Conservation (phyloP, 2,797 vertebrate species). For the Zalophus californianus region DNA sequence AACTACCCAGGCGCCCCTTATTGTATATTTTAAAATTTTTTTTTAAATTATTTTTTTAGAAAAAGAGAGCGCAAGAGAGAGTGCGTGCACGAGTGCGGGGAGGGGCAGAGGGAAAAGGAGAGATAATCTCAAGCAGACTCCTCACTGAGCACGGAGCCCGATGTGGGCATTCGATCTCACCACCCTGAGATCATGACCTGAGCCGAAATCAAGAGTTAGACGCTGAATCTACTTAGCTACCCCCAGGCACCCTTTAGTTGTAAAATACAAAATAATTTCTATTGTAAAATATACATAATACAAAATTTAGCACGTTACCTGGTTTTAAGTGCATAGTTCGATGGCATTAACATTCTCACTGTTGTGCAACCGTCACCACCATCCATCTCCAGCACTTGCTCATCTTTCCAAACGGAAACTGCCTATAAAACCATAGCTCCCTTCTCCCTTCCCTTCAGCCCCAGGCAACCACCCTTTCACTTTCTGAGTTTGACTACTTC, state of each 20-base stretch:
- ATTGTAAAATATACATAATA: background rate
- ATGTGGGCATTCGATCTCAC: background rate
- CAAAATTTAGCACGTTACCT: background rate
- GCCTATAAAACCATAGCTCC: background rate
- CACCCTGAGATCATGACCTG: background rate
- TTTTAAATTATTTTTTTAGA: background rate
- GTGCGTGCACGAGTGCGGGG: background rate
- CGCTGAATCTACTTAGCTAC: background rate
- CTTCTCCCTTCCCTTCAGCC: rapidly evolving
- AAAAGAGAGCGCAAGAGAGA: background rate
- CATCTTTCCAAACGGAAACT: background rate
- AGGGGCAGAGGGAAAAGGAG: background rate
- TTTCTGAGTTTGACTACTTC: background rate
- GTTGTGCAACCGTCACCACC: rapidly evolving
- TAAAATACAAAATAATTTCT: background rate
- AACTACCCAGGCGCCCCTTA: too few species aligned
- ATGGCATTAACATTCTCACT: background rate
- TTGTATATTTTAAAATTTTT: background rate
- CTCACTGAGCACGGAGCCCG: rapidly evolving
- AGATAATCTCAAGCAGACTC: background rate
- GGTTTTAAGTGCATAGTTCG: background rate
- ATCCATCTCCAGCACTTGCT: background rate
- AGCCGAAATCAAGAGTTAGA: background rate
- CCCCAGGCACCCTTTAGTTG: background rate
- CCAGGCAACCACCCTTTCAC: background rate